Evolutionary conservation across 2,888 invertebrate species (phyloP).

Genomic region (Choristoneura rosaceana): DNA sequence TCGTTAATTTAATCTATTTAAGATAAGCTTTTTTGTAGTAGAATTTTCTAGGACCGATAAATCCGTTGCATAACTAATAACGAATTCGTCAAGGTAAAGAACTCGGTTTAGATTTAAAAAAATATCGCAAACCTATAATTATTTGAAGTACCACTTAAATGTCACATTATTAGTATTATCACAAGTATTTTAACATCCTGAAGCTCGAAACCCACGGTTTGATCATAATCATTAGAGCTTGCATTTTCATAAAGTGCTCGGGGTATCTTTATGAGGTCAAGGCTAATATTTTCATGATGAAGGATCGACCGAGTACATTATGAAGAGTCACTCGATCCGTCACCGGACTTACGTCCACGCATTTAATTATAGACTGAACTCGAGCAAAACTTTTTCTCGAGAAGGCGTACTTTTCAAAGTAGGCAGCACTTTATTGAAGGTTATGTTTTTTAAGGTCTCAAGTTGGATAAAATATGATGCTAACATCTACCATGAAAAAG

Average conservation of each 20-base stretch:
- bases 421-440: not conserved
- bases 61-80: not conserved
- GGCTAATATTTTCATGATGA: slow-evolving; percentile 23
- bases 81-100: not conserved
- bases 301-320: slow-evolving; percentile 10
- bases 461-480: not conserved
- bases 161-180: not conserved
- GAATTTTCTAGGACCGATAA: not conserved
- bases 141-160: not conserved
- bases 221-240: slow-evolving; percentile 1
- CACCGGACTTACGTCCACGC: slow-evolving; percentile 2
- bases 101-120: no score
- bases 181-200: not conserved
- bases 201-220: not conserved
- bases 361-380: slow-evolving; percentile 6
- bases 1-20: no score
- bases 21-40: not conserved
- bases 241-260: slow-evolving; percentile 8
- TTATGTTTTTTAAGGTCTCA: not conserved
- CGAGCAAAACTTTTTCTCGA: not conserved
- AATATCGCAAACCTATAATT: no score
- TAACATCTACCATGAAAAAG: not conserved
- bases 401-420: not conserved
- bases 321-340: slow-evolving; percentile 20
- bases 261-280: slow-evolving; percentile 10